Conservation (phyloP, 2,888 invertebrate species). For the Himalopsyche anomala region DNA sequence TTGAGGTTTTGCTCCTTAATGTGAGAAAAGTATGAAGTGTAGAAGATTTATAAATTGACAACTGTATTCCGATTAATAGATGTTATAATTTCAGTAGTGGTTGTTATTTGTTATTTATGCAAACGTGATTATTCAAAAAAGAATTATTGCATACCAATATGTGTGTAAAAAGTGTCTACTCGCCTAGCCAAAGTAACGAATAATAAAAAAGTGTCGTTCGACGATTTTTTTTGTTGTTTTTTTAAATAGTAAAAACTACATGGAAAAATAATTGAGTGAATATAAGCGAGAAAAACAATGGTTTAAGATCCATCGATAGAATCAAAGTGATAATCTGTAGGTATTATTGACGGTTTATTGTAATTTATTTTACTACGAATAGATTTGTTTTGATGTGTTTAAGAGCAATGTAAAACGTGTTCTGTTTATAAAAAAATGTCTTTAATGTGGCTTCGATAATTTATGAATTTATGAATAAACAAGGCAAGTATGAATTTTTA, state of each 20-base stretch:
- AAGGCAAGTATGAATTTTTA: background rate
- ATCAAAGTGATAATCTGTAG: background rate
- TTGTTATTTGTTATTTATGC: background rate
- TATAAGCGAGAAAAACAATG: too few relatives aligned
- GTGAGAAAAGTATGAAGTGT: background rate
- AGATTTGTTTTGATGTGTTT: slow-evolving; percentile 1
- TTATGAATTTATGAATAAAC: background rate
- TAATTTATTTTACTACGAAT: background rate
- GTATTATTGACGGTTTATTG: background rate
- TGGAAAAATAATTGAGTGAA: too few relatives aligned
- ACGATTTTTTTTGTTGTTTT: too few relatives aligned
- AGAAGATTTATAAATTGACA: too few relatives aligned
- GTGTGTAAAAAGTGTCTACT: slow-evolving; percentile 19
- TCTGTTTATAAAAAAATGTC: background rate
- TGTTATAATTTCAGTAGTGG: too few relatives aligned
- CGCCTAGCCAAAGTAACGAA: too few relatives aligned
- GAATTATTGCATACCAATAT: background rate
- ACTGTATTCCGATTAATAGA: too few relatives aligned
- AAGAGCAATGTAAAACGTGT: slow-evolving; percentile 6
- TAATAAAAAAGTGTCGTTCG: too few relatives aligned
- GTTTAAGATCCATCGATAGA: background rate
- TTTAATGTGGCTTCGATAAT: background rate
- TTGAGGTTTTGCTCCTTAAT: background rate
- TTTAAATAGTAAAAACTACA: too few relatives aligned
- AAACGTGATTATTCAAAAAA: slow-evolving; percentile 22